These are phyloP conservation scores for Lamellibrachia luymesi DNA, from an alignment of 1,140 invertebrate species.

Conservation along the genomic window DNA sequence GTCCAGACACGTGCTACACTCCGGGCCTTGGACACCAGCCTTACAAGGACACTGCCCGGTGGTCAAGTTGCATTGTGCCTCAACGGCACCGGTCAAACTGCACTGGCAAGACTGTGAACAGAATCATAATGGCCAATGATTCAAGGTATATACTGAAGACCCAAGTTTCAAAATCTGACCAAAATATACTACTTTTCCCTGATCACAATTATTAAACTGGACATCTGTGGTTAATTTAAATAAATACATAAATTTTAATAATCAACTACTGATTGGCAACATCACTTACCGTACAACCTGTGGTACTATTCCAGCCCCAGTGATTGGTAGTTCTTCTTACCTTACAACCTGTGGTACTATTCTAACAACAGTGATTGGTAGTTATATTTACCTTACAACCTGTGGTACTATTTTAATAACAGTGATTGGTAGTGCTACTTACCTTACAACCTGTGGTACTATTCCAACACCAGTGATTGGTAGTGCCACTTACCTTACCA, in stretches of 20 bases:
- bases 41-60: constrained; percentile 65
- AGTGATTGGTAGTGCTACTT: too few species aligned
- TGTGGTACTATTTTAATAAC: too few species aligned
- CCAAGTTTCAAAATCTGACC: not conserved
- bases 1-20: constrained; percentile 62
- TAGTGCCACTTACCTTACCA: not conserved
- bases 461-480: too few species aligned
- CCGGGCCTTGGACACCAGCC: constrained; percentile 56
- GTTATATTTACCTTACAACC: too few species aligned
- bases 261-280: not conserved
- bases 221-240: not conserved
- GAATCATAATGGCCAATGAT: too few species aligned
- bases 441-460: too few species aligned
- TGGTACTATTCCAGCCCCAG: constrained; percentile 22
- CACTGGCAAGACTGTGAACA: constrained; percentile 20
- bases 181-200: not conserved
- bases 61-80: constrained; percentile 19
- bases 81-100: constrained; percentile 16
- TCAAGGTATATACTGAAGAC: too few species aligned
- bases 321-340: not conserved
- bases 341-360: too few species aligned
- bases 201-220: not conserved
- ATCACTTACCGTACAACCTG: constrained; percentile 20
- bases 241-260: not conserved
- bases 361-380: too few species aligned